phyloP scores from a whole-genome alignment of 2,888 invertebrate species.

The Aphidoletes aphidimyza region DNA sequence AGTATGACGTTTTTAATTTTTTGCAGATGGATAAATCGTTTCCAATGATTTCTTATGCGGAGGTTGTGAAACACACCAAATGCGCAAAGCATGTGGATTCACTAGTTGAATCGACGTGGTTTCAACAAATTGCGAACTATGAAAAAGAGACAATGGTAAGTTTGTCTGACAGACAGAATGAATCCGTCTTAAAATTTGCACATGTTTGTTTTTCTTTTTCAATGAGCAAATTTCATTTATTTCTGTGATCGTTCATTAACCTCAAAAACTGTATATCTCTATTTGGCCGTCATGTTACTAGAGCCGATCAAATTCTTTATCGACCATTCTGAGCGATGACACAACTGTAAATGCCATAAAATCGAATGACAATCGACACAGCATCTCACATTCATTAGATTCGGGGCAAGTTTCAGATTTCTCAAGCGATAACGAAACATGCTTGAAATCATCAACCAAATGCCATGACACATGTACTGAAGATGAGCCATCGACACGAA shows the following conservation, averaged over 20 bases:
- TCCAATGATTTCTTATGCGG: conserved; percentile 2
- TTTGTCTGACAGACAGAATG: neutral
- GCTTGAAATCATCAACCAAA: neutral
- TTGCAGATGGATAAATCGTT: too few species aligned
- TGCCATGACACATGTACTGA: neutral
- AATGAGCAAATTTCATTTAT: neutral
- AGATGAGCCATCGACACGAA: neutral
- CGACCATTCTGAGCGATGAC: neutral
- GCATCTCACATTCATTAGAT: neutral
- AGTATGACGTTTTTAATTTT: too few species aligned
- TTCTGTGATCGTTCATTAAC: neutral
- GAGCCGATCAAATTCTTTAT: neutral
- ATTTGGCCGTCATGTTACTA: too few species aligned
- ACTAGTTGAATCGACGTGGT: neutral
- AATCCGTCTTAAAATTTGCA: too few species aligned
- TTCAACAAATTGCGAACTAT: neutral
- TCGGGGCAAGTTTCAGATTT: conserved; percentile 10
- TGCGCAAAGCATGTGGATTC: neutral
- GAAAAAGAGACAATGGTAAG: neutral
- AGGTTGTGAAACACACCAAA: neutral
- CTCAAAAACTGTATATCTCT: too few species aligned
- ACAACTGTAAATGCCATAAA: too few species aligned
- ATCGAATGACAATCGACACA: neutral
- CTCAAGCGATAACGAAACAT: neutral
- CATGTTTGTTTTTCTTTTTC: neutral